Evolutionary conservation across 2,888 invertebrate species (phyloP), one percentile per base, ranked within the genome.

Genomic region (Catocala fraxini): DNA sequence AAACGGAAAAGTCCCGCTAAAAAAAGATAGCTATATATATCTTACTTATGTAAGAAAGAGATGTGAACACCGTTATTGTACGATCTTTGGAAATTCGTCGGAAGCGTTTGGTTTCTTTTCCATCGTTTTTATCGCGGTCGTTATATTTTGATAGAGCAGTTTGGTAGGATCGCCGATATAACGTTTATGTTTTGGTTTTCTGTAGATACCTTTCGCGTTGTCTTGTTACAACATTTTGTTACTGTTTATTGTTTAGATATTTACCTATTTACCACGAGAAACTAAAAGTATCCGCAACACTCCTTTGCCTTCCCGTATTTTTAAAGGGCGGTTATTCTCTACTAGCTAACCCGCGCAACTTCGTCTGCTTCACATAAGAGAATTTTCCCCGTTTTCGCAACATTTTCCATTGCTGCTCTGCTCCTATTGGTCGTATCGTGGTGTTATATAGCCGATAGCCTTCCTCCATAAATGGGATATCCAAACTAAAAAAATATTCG

Each of bases 121-220:
- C 89, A 91, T 92, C 92, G 92, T 87, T 93, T 93, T 94, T 93
- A 94, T 94, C 91, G 91, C 79, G 71, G 90, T 88, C 93, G 93
- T 94, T 94, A 94, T 91, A 90, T 93, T 93, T 94, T 94, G 93
- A 94, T 94, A 90, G 92, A 91, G 92, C 91, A 84, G 90, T 93
- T 92, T 86, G 84, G 85, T 80, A 77, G 87, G 89, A 92, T 90
- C 89, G 89, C 82, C 91, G 89, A 89, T 93, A 90, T 92, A 92
- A 93, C 92, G 91, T 93, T 93, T 92, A 93, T 92, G 86, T 91
- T 91, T 91, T 90, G 90, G 92, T 91, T 92, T 90, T 89, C 80
- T 51, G 71, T 83, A 81, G 77, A 81, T 83, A 84, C 82, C 82
- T 86, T 81, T 69, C 75, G 71, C 70, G 64, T 75, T 78, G 83